Evolutionary conservation across 2,797 vertebrate genomes (phyloP).

Genomic region (Ptychobarbus kaznakovi): DNA sequence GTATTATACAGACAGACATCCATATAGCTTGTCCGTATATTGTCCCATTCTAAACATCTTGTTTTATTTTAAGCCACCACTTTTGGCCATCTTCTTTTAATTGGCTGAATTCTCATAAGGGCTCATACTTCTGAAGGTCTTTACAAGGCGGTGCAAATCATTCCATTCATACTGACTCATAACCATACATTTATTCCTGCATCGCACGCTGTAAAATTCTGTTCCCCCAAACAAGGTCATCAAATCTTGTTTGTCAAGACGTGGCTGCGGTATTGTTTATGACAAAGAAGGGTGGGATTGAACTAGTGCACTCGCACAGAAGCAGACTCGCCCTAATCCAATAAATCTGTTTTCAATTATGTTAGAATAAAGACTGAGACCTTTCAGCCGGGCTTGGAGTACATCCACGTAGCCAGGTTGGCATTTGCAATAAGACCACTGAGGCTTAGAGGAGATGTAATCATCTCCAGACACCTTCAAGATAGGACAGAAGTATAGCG

Average conservation of each 20-base stretch:
- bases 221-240: slow-evolving; percentile 42
- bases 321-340: slow-evolving; percentile 36
- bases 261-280: slow-evolving; percentile 37
- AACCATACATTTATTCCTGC: slow-evolving; percentile 28
- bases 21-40: not conserved
- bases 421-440: slow-evolving; percentile 56
- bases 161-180: slow-evolving; percentile 20
- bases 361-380: slow-evolving; percentile 37
- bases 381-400: slow-evolving; percentile 34
- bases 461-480: slow-evolving; percentile 43
- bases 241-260: slow-evolving; percentile 47
- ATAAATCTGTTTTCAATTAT: slow-evolving; percentile 52
- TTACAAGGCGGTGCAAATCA: slow-evolving; percentile 37
- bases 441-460: slow-evolving; percentile 54
- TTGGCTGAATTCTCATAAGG: not conserved
- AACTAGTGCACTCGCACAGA: slow-evolving; percentile 18
- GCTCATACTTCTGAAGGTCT: slow-evolving; percentile 32
- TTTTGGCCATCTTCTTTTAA: slow-evolving; percentile 23
- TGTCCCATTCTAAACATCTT: not conserved
- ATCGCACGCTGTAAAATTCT: not conserved
- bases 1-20: not conserved
- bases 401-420: slow-evolving; percentile 31
- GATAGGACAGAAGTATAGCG: slow-evolving; percentile 24
- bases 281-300: slow-evolving; percentile 39
- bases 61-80: not conserved